phyloP scores from a whole-genome alignment of 2,113 vertebrate genomes.

The Candoia aspera region DNA sequence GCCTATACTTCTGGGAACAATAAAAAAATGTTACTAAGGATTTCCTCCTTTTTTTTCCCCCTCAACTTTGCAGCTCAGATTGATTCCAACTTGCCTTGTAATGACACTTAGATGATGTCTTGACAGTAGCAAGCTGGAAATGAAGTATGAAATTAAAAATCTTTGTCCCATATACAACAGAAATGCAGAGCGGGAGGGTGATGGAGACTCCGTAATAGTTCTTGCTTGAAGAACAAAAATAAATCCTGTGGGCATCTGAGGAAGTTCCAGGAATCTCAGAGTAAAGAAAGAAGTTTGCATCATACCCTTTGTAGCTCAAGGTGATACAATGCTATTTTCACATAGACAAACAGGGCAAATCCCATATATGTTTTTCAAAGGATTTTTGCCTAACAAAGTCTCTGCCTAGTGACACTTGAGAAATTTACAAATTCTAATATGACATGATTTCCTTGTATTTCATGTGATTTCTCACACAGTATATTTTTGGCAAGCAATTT shows the following conservation, averaged over 20 bases:
- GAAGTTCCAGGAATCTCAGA: neutral
- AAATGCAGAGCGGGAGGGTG: neutral
- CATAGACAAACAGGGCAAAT: neutral
- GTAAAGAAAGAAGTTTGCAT: neutral
- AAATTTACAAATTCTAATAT: neutral
- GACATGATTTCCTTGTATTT: neutral
- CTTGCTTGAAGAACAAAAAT: conserved; percentile 16
- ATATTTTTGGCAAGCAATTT: neutral
- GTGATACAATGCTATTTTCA: neutral
- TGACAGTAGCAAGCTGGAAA: conserved; percentile 29
- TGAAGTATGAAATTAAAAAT: conserved; percentile 48
- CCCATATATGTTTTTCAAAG: neutral
- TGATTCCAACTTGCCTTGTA: neutral
- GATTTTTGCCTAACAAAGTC: neutral
- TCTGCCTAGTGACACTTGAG: neutral
- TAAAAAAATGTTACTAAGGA: neutral
- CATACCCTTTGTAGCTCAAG: neutral
- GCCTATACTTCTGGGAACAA: neutral
- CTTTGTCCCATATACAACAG: neutral
- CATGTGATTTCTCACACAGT: neutral
- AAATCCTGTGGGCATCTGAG: neutral
- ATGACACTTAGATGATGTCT: neutral
- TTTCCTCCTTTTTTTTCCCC: neutral
- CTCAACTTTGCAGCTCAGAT: conserved; percentile 1
- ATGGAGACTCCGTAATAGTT: neutral